Evolutionary conservation across 2,797 vertebrate species (phyloP), one percentile per base, ranked within the genome.

Genomic region (Geotrypetes seraphini): DNA sequence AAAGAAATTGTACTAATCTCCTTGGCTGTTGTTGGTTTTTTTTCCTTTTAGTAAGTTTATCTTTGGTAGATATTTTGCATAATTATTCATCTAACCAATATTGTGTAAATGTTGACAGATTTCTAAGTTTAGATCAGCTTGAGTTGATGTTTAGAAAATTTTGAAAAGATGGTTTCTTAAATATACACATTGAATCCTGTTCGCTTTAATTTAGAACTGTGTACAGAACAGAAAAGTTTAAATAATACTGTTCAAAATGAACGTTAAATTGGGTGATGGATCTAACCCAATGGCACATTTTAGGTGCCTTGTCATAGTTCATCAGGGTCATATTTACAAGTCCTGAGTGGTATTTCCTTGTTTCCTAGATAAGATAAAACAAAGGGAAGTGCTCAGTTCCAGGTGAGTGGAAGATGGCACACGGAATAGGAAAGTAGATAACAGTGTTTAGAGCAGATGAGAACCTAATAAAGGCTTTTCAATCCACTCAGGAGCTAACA

Each of bases 311-410:
- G 62, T 69, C 61, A 53, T 51, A 65, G 71, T 74, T 80, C 63
- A 67, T 75, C 74, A 47, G 65, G 90, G 91, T 97, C 85, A 77
- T 95, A 91, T 96, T 96, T 92, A 96, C 91, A 88, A 87, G 81
- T 58, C 70, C 70, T 85, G 89, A 73, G 63, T 88, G 90, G 90
- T 86, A 96, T 92, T 96, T 97, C 92, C 91, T 91, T 86, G 79
- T 75, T 75, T 73, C 72, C 66, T 79, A 87, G 91, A 95, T 96
- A 95, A 95, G 90, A 83, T 83, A 73, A 63, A 57, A 72, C 71
- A 72, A 90, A 76, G 82, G 91, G 92, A 96, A 95, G 89, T 84
- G 76, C 80, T 92, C 66, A 53, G 90, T 96, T 96, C 91, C 92
- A 92, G 91, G 84, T 94, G 90, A 97, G 75, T 83, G 84, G 78